Conservation (phyloP, 2,797 vertebrate genomes). For the Lates japonicus region DNA sequence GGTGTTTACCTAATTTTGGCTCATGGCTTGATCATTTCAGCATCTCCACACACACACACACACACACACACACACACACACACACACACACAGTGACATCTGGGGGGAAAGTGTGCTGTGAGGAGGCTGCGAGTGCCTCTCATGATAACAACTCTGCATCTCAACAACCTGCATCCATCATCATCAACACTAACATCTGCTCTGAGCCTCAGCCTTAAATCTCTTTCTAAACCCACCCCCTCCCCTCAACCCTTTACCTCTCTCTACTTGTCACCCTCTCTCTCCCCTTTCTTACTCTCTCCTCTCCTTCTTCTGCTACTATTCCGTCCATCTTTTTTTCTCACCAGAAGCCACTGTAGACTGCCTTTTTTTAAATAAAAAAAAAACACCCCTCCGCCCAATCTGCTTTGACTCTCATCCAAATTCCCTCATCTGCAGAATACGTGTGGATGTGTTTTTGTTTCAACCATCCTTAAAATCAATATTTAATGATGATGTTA, state of each 20-base stretch:
- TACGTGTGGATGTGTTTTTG: slow-evolving; percentile 59
- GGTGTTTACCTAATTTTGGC: slow-evolving; percentile 42
- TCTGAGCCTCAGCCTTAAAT: slow-evolving; percentile 86
- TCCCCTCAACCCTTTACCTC: slow-evolving; percentile 57
- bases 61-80: slow-evolving; percentile 25
- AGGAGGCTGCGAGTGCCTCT: slow-evolving; percentile 82
- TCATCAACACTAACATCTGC: slow-evolving; percentile 89
- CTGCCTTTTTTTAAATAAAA: neutral
- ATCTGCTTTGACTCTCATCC: slow-evolving; percentile 43
- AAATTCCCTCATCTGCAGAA: slow-evolving; percentile 44
- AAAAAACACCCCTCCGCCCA: slow-evolving; percentile 7
- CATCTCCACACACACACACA: too few relatives aligned
- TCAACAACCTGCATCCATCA: slow-evolving; percentile 88
- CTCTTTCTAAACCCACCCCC: slow-evolving; percentile 75
- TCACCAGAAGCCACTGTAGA: neutral
- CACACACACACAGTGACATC: slow-evolving; percentile 67
- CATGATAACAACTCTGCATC: slow-evolving; percentile 87
- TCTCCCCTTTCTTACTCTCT: slow-evolving; percentile 23
- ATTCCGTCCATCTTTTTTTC: slow-evolving; percentile 48
- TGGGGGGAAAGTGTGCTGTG: slow-evolving; percentile 75
- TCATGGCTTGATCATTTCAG: slow-evolving; percentile 58
- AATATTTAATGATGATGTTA: slow-evolving; percentile 88
- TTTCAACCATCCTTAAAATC: slow-evolving; percentile 78
- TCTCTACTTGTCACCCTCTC: slow-evolving; percentile 48
- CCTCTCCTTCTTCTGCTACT: slow-evolving; percentile 23